Evolutionary conservation across 2,113 vertebrate genomes (phyloP).

Genomic region (Lichenostomus cassidix): DNA sequence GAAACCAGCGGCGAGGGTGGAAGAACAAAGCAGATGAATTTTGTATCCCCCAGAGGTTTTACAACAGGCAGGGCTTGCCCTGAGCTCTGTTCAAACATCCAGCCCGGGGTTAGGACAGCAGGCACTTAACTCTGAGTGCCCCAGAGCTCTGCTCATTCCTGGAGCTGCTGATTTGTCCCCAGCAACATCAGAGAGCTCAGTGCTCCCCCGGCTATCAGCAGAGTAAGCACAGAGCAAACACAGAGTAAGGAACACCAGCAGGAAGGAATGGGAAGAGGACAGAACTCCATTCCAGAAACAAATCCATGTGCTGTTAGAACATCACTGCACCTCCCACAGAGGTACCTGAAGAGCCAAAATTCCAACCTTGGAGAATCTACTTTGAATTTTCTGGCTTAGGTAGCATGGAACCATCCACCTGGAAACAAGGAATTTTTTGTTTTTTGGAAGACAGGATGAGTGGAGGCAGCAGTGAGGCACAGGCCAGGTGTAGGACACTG

Average conservation of each 20-base stretch:
- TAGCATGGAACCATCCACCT: not conserved
- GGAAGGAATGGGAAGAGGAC: not conserved
- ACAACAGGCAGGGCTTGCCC: not conserved
- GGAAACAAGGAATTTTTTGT: not conserved
- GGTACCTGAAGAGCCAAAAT: not conserved
- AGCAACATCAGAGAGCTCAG: not conserved
- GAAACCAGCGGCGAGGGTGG: not conserved
- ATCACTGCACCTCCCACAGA: not conserved
- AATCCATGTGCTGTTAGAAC: not conserved
- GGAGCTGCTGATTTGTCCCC: not conserved
- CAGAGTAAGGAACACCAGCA: not conserved
- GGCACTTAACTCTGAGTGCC: not conserved
- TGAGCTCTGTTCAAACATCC: constrained; percentile 48
- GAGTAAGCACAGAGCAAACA: not conserved
- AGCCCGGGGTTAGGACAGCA: not conserved
- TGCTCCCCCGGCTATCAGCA: not conserved
- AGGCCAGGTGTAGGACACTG: not conserved
- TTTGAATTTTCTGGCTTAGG: not conserved
- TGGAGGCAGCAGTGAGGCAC: not conserved
- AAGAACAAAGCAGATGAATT: constrained; percentile 10
- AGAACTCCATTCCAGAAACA: not conserved
- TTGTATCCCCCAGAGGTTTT: not conserved
- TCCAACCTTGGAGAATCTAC: not conserved
- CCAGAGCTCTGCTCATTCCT: constrained; percentile 9
- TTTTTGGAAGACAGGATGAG: not conserved